Base-by-base conservation (phyloP, 2,797 vertebrate genomes). In the Sorex maritimensis region DNA sequence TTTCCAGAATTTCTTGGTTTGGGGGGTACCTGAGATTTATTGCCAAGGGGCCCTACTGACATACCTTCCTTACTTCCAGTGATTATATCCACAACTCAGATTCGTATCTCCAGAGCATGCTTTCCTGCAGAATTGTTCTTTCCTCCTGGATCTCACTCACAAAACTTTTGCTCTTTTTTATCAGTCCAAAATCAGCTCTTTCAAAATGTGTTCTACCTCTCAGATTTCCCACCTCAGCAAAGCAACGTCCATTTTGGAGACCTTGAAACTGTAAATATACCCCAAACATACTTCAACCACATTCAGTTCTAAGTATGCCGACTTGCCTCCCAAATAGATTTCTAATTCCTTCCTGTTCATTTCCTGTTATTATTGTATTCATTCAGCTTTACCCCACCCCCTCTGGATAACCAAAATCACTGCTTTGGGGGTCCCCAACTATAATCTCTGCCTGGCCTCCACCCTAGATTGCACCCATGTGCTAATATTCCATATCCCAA, bases 311-410 rank as follows among this genome's bases (percentile, higher is more conserved):
- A 67, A 78, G 13, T 46, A 52, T 7, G 17, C 2, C 86, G 41
- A 88, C 81, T 92, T 78, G 24, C 6, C 17, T 52, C 11, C 9
- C 30, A 75, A 44, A 46, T 58, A 74, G 44, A 81, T 84, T 77
- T 85, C 52, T 81, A 24, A 81, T 85, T 58, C n/a, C 13, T 30
- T 77, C 49, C 55, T 77, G 46, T 46, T 88, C 28, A 46, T 71
- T 44, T 44, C 6, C 26, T 67, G 28, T 49, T 81, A 72, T 86
- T 89, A 44, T 19, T 73, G 26, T 23, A n/a, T 85, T 82, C 86
- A 78, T 30, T 38, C 49, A 34, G 13, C 28, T 15, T 77, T 30
- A 26, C 58, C 69, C 24, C 46, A 38, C 74, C 19, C 85, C 61
- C 17, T 91, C 78, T 68, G 12, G 10, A 38, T 71, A 80, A 38